phyloP scores from a whole-genome alignment of 2,888 invertebrate genomes.

The Dolichopus griseipennis region DNA sequence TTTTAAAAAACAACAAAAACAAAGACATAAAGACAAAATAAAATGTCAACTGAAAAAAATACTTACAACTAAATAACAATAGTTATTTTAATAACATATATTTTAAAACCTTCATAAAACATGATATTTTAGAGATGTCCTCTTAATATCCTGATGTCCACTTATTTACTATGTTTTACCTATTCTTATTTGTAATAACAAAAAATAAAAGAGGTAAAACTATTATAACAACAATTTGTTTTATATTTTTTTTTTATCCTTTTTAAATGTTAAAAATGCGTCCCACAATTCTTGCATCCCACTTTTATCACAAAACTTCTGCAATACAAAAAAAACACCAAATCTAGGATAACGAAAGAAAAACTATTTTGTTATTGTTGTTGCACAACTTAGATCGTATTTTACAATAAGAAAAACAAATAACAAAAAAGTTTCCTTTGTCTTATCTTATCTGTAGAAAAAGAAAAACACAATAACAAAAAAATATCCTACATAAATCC shows the following conservation, averaged over 20 bases:
- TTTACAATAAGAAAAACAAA: neutral
- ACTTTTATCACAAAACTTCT: neutral
- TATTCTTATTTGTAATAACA: neutral
- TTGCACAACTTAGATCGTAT: neutral
- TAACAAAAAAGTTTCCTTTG: neutral
- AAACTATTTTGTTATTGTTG: neutral
- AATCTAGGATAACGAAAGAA: neutral
- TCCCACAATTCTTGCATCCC: neutral
- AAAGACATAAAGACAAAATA: neutral
- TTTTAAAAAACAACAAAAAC: neutral
- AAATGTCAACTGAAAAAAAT: neutral
- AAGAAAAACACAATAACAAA: neutral
- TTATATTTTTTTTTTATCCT: no score
- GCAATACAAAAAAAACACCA: neutral
- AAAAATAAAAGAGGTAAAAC: conserved; percentile 1
- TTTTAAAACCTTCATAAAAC: conserved; percentile 22
- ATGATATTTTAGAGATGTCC: conserved; percentile 18
- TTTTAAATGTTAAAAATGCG: neutral
- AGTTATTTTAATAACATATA: neutral
- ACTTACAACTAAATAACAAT: neutral
- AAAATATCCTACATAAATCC: neutral
- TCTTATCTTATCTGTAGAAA: neutral
- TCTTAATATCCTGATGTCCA: conserved; percentile 3
- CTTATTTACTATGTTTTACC: neutral
- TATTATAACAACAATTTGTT: neutral